Base-by-base conservation (phyloP, 92 coral and sea anemone species). In the Heliopora coerulea region DNA sequence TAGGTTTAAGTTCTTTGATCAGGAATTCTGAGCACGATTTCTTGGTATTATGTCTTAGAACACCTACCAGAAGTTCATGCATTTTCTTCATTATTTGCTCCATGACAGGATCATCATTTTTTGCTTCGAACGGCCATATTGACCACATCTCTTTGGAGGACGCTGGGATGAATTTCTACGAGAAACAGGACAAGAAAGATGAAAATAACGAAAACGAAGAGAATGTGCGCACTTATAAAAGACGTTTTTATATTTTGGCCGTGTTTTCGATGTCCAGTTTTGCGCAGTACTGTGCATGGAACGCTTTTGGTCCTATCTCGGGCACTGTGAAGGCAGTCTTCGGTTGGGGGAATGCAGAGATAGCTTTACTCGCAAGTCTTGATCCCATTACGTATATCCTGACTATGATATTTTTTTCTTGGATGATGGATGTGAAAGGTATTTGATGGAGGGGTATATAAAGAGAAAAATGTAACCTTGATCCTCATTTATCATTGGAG, bases 351-450 rank as follows among this genome's bases (percentile, higher is more conserved):
- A 93, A 93, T 63, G 88, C 98, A 26, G 95, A 93, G 81, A 82
- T 93, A 33, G 98, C 98, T 20, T 56, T 93, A 32, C 82, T 93
- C 2, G 98, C 98, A 24, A 90, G 96, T 69, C 88, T 93, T 87
- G 98, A 93, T 63, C 98, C 98, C 1, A 88, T 93, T 39, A 93
- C 98, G 1, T 93, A 93, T 49, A 58, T 93, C 28, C 63, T 89
- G 33, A 83, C 98, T 0, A 93, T 93, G 98, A 61, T 87, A 1
- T 82, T 89, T 69, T 93, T 89, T 60, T 93, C 98, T 3, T 93
- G 98, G 98, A 56, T 93, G 88, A 93, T 93, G 98, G 98, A 93
- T 77, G 96, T 83, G 76, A 93, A 88, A 85, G 98, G 92, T 88
- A 34, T 56, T 34, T 29, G 42, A 37, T 11, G 4, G 42, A n/a